Percentiles rank a stretch among this genome's conserved stretches.
These are phyloP conservation scores for Orchesella cincta DNA, from an alignment of 1,140 invertebrate genomes.

Conservation along the genomic window DNA sequence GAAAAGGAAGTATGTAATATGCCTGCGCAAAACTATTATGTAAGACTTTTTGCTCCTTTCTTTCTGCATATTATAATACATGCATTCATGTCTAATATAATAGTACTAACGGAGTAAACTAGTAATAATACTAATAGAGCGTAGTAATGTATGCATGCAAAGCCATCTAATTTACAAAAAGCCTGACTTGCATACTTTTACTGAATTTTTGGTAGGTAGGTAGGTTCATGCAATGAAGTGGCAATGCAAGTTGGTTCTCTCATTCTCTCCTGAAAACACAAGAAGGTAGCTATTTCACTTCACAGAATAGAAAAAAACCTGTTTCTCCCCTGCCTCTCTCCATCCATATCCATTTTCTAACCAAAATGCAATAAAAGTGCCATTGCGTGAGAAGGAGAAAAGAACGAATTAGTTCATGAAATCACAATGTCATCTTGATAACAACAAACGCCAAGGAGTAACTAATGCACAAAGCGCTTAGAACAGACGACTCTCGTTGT, in stretches of 20 bases:
- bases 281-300: too few species aligned
- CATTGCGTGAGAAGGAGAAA: constrained; percentile 22
- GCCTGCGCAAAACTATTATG: too few species aligned
- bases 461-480: too few species aligned
- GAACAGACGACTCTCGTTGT: too few species aligned
- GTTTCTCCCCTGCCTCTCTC: neutral
- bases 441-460: neutral
- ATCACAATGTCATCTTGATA: constrained; percentile 30
- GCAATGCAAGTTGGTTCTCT: too few species aligned
- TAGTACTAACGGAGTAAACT: neutral
- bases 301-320: constrained; percentile 8
- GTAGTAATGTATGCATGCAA: too few species aligned
- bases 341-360: neutral
- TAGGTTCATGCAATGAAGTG: neutral
- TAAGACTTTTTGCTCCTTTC: neutral
- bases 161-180: neutral
- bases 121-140: neutral
- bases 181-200: constrained; percentile 11
- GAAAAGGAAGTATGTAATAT: too few species aligned
- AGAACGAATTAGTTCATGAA: constrained; percentile 24
- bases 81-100: too few species aligned
- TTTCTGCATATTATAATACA: neutral
- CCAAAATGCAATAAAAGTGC: constrained; percentile 19
- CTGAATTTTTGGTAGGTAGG: neutral
- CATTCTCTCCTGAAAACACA: too few species aligned